These are phyloP conservation scores for Brachionus asplanchnoidis DNA, from an alignment of 1,140 invertebrate species.

Conservation along the genomic window DNA sequence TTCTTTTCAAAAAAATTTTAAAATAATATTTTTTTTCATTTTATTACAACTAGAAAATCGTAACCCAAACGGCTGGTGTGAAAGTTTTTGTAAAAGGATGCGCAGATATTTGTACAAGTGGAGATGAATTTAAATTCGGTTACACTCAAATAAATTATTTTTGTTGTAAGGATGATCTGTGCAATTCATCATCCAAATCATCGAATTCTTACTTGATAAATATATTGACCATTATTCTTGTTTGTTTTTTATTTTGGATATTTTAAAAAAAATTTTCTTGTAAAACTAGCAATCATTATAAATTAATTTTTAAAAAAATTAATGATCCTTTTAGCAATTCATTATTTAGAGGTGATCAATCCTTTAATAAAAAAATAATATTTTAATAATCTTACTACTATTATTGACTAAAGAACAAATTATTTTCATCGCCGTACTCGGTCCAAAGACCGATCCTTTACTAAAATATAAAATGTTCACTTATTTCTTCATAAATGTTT, in stretches of 20 bases:
- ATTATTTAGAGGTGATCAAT: background rate
- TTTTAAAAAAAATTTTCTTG: background rate
- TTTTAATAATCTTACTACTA: background rate
- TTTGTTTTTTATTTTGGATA: background rate
- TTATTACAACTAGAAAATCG: background rate
- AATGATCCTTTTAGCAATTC: background rate
- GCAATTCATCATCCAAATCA: background rate
- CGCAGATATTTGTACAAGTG: background rate
- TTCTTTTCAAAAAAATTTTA: background rate
- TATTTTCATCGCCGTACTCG: too few species aligned
- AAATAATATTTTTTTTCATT: background rate
- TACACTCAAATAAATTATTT: background rate
- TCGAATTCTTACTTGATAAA: background rate
- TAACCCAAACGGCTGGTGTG: background rate
- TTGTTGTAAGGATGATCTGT: background rate
- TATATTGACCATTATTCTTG: background rate
- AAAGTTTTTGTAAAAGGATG: background rate
- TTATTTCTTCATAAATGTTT: too few species aligned
- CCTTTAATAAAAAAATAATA: background rate
- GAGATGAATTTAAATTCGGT: constrained; percentile 19
- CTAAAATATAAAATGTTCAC: too few species aligned
- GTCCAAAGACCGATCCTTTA: too few species aligned
- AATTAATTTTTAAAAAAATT: background rate
- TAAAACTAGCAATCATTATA: background rate
- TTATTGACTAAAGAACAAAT: too few species aligned